A percentile compares a stretch with the other conserved stretches of the same genome.
Evolutionary conservation across 2,797 vertebrate species (phyloP).

Genomic region (Urocyon cinereoargenteus): DNA sequence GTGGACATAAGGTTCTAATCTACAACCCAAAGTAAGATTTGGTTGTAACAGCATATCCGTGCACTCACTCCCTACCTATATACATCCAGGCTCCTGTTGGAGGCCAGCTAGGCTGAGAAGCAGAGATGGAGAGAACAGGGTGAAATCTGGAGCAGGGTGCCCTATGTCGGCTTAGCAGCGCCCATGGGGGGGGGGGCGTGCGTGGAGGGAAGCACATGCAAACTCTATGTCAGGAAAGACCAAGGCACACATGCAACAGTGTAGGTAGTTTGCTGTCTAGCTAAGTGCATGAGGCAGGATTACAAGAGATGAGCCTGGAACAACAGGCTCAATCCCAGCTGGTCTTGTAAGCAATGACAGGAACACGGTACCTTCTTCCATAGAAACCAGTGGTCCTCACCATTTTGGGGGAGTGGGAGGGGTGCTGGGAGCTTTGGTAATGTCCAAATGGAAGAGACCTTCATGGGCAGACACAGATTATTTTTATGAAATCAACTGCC

Average conservation of each 20-base stretch:
- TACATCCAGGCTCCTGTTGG: neutral
- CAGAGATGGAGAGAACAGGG: rapidly evolving
- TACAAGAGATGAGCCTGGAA: neutral
- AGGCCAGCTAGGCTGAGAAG: neutral
- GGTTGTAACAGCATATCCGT: neutral
- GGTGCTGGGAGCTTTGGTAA: neutral
- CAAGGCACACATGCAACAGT: too few relatives aligned
- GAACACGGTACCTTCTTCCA: neutral
- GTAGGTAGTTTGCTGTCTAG: neutral
- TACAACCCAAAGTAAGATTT: neutral
- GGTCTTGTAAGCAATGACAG: too few relatives aligned
- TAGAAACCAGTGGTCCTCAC: neutral
- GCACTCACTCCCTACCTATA: neutral
- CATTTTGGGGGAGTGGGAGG: neutral
- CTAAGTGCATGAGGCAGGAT: neutral
- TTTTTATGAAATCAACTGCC: neutral
- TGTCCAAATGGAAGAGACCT: neutral
- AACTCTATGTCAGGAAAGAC: neutral
- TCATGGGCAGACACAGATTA: neutral
- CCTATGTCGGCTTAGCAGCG: neutral
- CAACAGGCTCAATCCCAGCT: neutral
- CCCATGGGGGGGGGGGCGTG: neutral
- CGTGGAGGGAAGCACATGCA: rapidly evolving
- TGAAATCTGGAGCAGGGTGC: neutral
- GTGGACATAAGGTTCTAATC: neutral